A percentile compares a stretch with the other conserved stretches of the same genome.
These are phyloP conservation scores for Phasia obesa DNA, from an alignment of 2,888 invertebrate species.

Conservation along the genomic window DNA sequence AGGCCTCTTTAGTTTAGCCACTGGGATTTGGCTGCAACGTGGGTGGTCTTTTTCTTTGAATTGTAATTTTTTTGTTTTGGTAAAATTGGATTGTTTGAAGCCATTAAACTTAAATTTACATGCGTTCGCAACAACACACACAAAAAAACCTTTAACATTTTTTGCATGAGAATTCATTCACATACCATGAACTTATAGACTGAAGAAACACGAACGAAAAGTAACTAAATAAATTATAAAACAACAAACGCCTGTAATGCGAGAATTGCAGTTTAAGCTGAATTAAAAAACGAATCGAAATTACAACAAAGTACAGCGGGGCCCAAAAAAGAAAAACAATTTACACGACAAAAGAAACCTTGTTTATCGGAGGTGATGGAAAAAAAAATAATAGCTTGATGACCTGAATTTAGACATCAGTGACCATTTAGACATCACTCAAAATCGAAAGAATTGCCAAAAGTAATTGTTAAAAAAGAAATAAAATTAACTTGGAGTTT, in stretches of 20 bases:
- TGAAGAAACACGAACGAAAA: background rate
- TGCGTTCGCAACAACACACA: constrained; percentile 55
- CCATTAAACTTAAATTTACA: constrained; percentile 68
- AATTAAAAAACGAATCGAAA: constrained; percentile 47
- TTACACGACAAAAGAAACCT: background rate
- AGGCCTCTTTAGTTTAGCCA: too few species aligned
- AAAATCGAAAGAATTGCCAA: too few species aligned
- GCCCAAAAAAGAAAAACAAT: background rate
- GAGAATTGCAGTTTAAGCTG: constrained; percentile 34
- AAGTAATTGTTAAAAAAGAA: too few species aligned
- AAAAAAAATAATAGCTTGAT: too few species aligned
- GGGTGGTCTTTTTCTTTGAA: constrained; percentile 56
- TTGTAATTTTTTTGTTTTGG: background rate
- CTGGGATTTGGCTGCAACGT: constrained; percentile 52
- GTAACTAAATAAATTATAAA: constrained; percentile 10
- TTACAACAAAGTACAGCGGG: constrained; percentile 16
- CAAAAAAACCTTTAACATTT: constrained; percentile 11
- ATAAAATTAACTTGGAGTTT: too few species aligned
- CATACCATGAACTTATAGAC: constrained; percentile 12
- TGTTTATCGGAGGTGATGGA: background rate
- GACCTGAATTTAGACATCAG: too few species aligned
- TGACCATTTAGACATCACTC: too few species aligned
- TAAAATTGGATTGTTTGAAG: constrained; percentile 37
- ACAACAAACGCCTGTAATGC: constrained; percentile 16
- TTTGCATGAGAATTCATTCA: constrained; percentile 30